phyloP scores from a whole-genome alignment of 2,888 invertebrate genomes.

The Coenonympha arcania region DNA sequence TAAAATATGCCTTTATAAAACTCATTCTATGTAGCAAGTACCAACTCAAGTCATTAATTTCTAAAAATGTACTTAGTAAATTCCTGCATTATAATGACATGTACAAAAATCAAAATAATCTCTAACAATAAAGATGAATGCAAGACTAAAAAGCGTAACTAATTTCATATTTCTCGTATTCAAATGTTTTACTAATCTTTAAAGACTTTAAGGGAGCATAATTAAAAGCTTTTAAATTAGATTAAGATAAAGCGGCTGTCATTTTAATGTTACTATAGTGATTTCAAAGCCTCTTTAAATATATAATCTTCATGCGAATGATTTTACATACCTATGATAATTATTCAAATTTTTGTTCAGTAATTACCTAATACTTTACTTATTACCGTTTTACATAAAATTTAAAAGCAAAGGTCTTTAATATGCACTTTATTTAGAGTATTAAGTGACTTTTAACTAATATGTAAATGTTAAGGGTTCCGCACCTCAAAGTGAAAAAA shows the following conservation, averaged over 20 bases:
- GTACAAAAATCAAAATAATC: no score
- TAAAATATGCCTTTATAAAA: no score
- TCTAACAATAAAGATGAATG: no score
- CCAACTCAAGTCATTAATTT: no score
- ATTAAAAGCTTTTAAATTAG: slow-evolving; percentile 30
- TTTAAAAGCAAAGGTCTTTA: no score
- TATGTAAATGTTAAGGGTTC: no score
- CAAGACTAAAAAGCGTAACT: slow-evolving; percentile 17
- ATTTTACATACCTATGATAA: not conserved
- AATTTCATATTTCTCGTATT: slow-evolving; percentile 18
- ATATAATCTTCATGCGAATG: slow-evolving; percentile 14
- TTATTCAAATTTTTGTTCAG: not conserved
- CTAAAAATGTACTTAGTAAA: no score
- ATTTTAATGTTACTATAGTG: slow-evolving; percentile 22
- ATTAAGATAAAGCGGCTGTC: slow-evolving; percentile 24
- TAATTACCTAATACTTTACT: not conserved
- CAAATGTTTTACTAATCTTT: slow-evolving; percentile 18
- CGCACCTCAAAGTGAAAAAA: no score
- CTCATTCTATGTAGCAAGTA: no score
- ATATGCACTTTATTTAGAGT: no score
- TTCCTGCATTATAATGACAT: not conserved
- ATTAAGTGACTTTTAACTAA: no score
- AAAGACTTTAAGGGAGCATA: slow-evolving; percentile 19
- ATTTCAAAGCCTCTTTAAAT: slow-evolving; percentile 3
- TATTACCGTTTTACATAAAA: not conserved